Base-by-base conservation (phyloP, 2,888 invertebrate species). In the Hipparchia semele region DNA sequence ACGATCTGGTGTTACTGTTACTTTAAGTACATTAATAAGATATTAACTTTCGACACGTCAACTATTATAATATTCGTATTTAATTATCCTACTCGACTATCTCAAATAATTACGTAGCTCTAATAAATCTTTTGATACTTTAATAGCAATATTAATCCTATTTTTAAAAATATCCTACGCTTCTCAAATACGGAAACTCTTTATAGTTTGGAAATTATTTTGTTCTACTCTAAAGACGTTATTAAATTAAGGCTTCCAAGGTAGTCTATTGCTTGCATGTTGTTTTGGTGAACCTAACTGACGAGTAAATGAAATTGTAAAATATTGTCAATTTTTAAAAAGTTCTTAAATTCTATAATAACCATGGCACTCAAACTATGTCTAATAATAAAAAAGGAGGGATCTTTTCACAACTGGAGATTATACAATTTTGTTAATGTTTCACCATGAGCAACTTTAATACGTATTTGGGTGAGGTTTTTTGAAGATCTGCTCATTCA, bases 351-450 rank as follows among this genome's bases (percentile, higher is more conserved):
- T 77, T 81, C 90, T 91, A 92, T 88, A 49, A 49, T 49, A 89
- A 90, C 80, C 87, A 93, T 94, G 93, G 92, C 93, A 94, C 93
- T 87, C 84, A 91, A 91, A 91, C 87, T 90, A 91, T 87, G 86
- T 87, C 88, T 91, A 91, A 91, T 88, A 87, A 86, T 91, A 91
- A 91, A 88, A 87, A 86, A 92, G 93, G 94, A 93, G 91, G 94
- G 94, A 93, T 88, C 89, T 81, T 83, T 87, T 93, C 94, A 94
- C 94, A 94, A 93, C 92, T 86, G 88, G 89, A 84, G 81, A 75
- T 70, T 74, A 9, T 58, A 62, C 70, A 71, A 76, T 81, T 80
- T 79, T 80, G 61, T 71, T 68, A 73, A 73, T 67, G 61, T 76
- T 80, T 83, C 87, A 87, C 86, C 81, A 80, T 93, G 92, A 92